These are phyloP conservation scores for Cinclus cinclus DNA, from an alignment of 2,113 vertebrate genomes.

Conservation along the genomic window DNA sequence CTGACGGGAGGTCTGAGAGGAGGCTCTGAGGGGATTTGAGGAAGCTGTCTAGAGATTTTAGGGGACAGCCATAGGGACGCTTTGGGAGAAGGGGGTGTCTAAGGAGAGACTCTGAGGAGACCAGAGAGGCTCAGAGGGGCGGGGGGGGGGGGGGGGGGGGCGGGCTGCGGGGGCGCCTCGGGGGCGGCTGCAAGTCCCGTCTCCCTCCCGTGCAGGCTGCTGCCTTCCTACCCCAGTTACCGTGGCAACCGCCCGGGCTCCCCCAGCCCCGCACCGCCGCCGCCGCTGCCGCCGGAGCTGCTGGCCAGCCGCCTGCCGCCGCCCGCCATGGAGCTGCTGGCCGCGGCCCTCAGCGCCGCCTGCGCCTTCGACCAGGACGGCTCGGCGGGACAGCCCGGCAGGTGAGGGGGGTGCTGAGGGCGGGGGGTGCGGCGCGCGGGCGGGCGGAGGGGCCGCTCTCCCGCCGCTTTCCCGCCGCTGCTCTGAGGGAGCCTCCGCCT, in stretches of 20 bases:
- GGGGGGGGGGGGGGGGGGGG: no score
- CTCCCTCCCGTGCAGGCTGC: constrained; percentile 56
- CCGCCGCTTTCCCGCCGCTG: neutral
- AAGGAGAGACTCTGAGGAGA: neutral
- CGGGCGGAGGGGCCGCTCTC: neutral
- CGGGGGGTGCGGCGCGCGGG: neutral
- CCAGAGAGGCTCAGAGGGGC: neutral
- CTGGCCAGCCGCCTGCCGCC: constrained; percentile 23
- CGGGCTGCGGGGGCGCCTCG: neutral
- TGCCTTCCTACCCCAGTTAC: constrained; percentile 70
- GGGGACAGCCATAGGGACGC: neutral
- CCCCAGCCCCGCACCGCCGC: constrained; percentile 52
- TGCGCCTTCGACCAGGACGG: constrained; percentile 76
- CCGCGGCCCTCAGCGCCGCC: constrained; percentile 75
- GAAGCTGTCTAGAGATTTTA: neutral
- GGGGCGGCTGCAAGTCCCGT: neutral
- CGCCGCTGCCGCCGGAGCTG: constrained; percentile 39
- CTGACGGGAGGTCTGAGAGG: neutral
- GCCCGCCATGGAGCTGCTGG: constrained; percentile 73
- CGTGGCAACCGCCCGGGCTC: constrained; percentile 70
- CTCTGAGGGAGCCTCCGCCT: neutral
- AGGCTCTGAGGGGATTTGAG: neutral
- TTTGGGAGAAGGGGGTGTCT: neutral
- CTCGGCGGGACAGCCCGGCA: constrained; percentile 55
- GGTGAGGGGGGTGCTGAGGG: constrained; percentile 37